Evolutionary conservation across 2,888 invertebrate species (phyloP).

Genomic region (Tetheella fluctuosa): DNA sequence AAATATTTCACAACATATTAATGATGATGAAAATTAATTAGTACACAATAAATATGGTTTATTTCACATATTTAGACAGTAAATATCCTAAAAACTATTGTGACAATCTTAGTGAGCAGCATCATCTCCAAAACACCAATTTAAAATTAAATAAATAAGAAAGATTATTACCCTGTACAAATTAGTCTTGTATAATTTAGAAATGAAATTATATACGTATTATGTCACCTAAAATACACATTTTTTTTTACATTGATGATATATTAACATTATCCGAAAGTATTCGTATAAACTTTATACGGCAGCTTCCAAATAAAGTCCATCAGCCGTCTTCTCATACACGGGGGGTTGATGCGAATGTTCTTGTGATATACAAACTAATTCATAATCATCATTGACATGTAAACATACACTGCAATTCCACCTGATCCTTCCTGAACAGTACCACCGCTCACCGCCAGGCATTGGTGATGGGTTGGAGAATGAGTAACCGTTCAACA

Average conservation of each 20-base stretch:
- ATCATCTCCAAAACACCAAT: background rate
- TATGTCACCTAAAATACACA: background rate
- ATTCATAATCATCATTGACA: constrained; percentile 77
- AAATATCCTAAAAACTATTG: background rate
- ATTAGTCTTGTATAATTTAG: constrained; percentile 1
- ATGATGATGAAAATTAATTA: too few relatives aligned
- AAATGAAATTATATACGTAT: background rate
- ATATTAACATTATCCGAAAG: too few relatives aligned
- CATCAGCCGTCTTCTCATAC: constrained; percentile 65
- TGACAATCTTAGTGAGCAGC: background rate
- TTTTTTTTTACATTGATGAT: too few relatives aligned
- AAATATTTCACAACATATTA: too few relatives aligned
- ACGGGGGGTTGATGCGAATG: constrained; percentile 70
- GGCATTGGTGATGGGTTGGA: constrained; percentile 72
- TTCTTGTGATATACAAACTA: constrained; percentile 70
- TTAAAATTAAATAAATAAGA: background rate
- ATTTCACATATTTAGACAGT: background rate
- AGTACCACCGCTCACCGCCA: constrained; percentile 76
- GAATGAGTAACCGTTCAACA: constrained; percentile 75
- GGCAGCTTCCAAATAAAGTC: constrained; percentile 59
- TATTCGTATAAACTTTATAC: too few relatives aligned
- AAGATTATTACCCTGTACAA: background rate
- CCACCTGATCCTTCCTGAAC: constrained; percentile 68
- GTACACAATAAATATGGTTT: background rate
- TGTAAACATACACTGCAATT: constrained; percentile 72